phyloP scores from a whole-genome alignment of 2,113 vertebrate genomes.

The Gymnocephalus cernua region DNA sequence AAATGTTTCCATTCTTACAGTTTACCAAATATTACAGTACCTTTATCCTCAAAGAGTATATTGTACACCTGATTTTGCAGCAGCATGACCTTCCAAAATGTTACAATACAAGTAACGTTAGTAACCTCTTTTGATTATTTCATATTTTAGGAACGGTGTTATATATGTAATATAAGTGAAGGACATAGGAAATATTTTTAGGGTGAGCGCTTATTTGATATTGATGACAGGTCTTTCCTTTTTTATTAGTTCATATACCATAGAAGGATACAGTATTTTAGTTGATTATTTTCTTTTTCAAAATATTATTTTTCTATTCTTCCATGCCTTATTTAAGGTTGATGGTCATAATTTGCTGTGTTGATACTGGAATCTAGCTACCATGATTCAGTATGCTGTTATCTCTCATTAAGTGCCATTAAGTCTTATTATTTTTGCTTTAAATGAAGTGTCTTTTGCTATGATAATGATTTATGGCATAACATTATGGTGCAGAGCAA shows the following conservation, averaged over 20 bases:
- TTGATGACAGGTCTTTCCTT: not conserved
- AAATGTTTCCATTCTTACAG: not conserved
- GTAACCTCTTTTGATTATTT: no score
- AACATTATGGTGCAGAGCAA: constrained; percentile 5
- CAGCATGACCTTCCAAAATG: not conserved
- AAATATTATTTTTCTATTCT: constrained; percentile 17
- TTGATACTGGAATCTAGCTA: constrained; percentile 61
- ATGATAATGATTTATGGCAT: constrained; percentile 33
- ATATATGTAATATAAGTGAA: not conserved
- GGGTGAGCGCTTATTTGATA: not conserved
- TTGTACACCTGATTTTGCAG: no score
- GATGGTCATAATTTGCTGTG: constrained; percentile 56
- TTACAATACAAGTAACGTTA: no score
- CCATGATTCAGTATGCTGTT: constrained; percentile 32
- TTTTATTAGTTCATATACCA: constrained; percentile 20
- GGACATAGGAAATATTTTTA: not conserved
- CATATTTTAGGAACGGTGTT: no score
- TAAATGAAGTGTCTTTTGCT: constrained; percentile 11
- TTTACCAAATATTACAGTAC: not conserved
- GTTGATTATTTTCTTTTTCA: not conserved
- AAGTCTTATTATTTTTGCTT: constrained; percentile 38
- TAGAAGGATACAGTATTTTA: constrained; percentile 26
- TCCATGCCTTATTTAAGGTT: constrained; percentile 28
- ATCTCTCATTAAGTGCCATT: constrained; percentile 63
- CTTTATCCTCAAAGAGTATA: not conserved